These are phyloP conservation scores for Danionella dracula DNA, from an alignment of 2,797 vertebrate species.

Conservation along the genomic window DNA sequence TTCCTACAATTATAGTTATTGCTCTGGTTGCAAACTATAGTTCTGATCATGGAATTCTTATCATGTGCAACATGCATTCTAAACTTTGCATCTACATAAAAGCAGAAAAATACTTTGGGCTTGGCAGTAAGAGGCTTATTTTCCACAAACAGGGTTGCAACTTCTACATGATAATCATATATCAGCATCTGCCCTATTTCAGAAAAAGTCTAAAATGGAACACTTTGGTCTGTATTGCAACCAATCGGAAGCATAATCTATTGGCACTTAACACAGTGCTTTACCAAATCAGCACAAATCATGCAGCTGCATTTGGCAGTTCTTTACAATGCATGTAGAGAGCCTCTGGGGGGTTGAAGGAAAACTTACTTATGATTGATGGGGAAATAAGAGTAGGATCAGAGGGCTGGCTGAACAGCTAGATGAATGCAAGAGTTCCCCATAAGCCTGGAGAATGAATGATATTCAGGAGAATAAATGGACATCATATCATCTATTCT, in stretches of 20 bases:
- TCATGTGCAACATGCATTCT: too few species aligned
- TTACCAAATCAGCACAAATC: constrained; percentile 29
- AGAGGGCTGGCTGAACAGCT: constrained; percentile 23
- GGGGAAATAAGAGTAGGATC: constrained; percentile 37
- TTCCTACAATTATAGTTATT: too few species aligned
- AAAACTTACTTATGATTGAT: constrained; percentile 37
- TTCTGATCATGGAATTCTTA: too few species aligned
- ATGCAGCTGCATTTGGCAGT: constrained; percentile 28
- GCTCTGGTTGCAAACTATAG: too few species aligned
- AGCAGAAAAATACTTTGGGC: background rate
- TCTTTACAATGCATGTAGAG: constrained; percentile 36
- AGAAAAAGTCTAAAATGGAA: background rate
- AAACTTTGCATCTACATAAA: background rate
- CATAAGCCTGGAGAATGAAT: constrained; percentile 12
- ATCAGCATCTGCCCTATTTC: background rate
- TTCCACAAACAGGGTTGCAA: background rate
- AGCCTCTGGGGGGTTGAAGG: constrained; percentile 13
- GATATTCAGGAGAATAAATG: constrained; percentile 45
- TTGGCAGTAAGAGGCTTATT: background rate
- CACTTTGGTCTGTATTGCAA: background rate
- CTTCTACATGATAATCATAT: background rate
- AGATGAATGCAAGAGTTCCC: constrained; percentile 34
- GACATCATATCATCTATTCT: constrained; percentile 48
- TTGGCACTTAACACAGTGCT: background rate
- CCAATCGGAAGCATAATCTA: background rate